These are phyloP conservation scores for Aplochiton taeniatus DNA, from an alignment of 2,797 vertebrate species.

Conservation along the genomic window DNA sequence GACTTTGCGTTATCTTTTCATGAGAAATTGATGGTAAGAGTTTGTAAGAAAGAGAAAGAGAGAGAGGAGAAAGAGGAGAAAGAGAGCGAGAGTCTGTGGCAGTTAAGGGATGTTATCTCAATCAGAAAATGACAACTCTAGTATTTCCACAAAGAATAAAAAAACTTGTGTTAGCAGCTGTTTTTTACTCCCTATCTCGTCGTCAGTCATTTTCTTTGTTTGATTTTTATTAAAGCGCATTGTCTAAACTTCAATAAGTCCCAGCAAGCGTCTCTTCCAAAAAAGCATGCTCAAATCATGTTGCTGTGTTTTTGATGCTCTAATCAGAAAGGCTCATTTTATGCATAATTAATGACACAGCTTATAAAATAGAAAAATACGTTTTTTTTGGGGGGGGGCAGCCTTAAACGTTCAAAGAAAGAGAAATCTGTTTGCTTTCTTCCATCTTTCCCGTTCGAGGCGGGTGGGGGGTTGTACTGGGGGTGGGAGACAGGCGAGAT, in stretches of 20 bases:
- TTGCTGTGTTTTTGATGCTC: constrained; percentile 52
- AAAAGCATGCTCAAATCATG: constrained; percentile 41
- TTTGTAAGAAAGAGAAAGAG: too few relatives aligned
- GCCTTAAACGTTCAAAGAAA: constrained; percentile 54
- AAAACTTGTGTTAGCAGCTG: constrained; percentile 3
- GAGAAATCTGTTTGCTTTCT: constrained; percentile 37
- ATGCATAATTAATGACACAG: constrained; percentile 62
- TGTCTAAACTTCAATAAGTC: constrained; percentile 48
- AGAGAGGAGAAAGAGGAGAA: too few relatives aligned
- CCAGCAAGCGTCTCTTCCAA: constrained; percentile 32
- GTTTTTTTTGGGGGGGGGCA: constrained; percentile 16
- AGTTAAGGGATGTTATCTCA: background rate
- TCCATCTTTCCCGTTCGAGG: constrained; percentile 21
- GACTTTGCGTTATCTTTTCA: too few relatives aligned
- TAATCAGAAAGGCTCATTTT: constrained; percentile 59
- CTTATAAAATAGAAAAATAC: constrained; percentile 38
- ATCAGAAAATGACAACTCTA: background rate
- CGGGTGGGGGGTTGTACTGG: too few relatives aligned
- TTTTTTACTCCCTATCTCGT: constrained; percentile 28
- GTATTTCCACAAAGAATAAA: background rate
- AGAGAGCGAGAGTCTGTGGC: background rate
- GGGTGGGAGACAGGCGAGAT: constrained; percentile 23
- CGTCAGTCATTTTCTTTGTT: constrained; percentile 42
- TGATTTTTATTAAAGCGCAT: constrained; percentile 57
- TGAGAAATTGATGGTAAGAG: too few relatives aligned